These are phyloP conservation scores for Platynereis dumerilii DNA, from an alignment of 2,888 invertebrate species.

Conservation along the genomic window DNA sequence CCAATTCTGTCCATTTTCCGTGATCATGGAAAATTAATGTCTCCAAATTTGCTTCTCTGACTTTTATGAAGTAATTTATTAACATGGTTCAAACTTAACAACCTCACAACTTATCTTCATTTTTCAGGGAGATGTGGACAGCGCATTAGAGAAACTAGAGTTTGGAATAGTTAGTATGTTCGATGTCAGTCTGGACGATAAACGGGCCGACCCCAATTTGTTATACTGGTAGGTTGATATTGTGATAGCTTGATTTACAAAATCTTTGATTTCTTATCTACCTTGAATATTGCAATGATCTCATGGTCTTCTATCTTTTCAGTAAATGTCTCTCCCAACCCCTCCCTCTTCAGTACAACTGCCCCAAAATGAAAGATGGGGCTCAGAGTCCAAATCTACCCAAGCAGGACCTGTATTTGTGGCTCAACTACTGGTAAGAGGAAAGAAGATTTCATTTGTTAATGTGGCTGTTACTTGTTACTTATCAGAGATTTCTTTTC, in stretches of 20 bases:
- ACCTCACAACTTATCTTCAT: too few relatives aligned
- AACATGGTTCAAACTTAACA: too few relatives aligned
- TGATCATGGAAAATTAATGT: too few relatives aligned
- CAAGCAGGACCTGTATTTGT: background rate
- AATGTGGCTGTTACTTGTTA: too few relatives aligned
- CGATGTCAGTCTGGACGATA: background rate
- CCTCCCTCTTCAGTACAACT: background rate
- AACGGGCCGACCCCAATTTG: conserved; percentile 3
- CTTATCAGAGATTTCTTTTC: background rate
- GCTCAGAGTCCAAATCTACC: background rate
- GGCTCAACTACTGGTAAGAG: conserved; percentile 6
- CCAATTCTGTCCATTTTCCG: too few relatives aligned
- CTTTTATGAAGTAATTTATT: too few relatives aligned
- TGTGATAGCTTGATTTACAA: too few relatives aligned
- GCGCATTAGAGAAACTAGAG: background rate
- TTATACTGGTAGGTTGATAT: background rate
- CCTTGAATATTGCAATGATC: too few relatives aligned
- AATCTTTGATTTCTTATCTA: too few relatives aligned
- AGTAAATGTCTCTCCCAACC: conserved; percentile 1
- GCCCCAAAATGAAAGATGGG: background rate
- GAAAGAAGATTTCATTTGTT: too few relatives aligned
- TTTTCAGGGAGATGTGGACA: too few relatives aligned
- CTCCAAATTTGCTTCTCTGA: too few relatives aligned
- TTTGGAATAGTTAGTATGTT: background rate
- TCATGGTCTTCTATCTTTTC: background rate